phyloP scores from a whole-genome alignment of 2,113 vertebrate genomes.

The Tragelaphus scriptus region DNA sequence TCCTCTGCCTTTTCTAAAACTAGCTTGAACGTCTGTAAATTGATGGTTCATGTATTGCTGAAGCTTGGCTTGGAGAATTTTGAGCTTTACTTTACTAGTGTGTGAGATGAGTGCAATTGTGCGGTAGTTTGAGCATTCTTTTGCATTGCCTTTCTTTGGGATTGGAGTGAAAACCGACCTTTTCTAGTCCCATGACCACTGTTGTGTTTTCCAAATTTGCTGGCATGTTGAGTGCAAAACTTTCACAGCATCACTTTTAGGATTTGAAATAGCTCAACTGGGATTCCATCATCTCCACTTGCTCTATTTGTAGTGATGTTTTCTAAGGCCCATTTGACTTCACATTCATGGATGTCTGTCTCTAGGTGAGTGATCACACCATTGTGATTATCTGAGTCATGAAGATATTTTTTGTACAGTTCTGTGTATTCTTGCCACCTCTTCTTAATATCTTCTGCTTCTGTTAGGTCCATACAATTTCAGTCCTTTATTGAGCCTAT shows the following conservation, averaged over 20 bases:
- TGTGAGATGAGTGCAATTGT: neutral
- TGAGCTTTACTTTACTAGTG: rapidly evolving
- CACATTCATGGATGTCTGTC: neutral
- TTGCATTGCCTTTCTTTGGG: neutral
- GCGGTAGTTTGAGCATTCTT: neutral
- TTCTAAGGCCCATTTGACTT: neutral
- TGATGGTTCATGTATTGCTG: neutral
- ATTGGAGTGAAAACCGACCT: neutral
- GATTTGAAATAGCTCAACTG: neutral
- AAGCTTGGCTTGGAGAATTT: neutral
- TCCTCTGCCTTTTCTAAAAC: neutral
- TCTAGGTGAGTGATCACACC: neutral
- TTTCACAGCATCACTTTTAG: neutral
- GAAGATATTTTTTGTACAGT: neutral
- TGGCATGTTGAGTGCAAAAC: neutral
- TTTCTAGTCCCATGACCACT: neutral
- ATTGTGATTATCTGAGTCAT: neutral
- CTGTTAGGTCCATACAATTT: neutral
- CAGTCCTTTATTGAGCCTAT: too few relatives aligned
- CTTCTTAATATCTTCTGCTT: neutral
- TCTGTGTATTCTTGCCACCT: neutral
- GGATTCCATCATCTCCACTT: neutral
- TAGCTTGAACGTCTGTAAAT: neutral
- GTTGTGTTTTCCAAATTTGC: neutral
- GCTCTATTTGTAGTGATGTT: neutral